Percentiles rank a stretch among this genome's conserved stretches.
phyloP scores from a whole-genome alignment of 2,797 vertebrate species.

The Bothrops alternatus region DNA sequence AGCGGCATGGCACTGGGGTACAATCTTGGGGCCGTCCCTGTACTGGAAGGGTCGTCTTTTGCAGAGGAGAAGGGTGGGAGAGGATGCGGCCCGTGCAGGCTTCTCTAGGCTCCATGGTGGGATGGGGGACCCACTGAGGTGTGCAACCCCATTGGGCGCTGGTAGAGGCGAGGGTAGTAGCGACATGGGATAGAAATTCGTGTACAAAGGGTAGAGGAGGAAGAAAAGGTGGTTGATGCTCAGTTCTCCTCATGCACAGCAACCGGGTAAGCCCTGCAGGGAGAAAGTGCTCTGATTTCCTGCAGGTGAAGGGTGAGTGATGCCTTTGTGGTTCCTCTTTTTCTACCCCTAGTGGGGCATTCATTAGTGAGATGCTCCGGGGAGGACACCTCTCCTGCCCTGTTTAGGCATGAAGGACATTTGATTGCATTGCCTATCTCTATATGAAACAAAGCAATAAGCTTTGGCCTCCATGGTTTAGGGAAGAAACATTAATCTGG shows the following conservation, averaged over 20 bases:
- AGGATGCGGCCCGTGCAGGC: not conserved
- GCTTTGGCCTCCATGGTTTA: not conserved
- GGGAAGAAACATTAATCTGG: not conserved
- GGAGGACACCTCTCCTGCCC: not conserved
- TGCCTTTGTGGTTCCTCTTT: not conserved
- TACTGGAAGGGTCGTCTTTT: not conserved
- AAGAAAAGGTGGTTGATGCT: not conserved
- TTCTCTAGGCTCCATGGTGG: constrained; percentile 5
- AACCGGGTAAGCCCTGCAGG: not conserved
- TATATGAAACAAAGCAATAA: not conserved
- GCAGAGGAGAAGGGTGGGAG: not conserved
- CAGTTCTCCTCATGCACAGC: not conserved
- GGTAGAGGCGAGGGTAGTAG: not conserved
- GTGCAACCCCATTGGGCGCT: not conserved
- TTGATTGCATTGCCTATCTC: not conserved
- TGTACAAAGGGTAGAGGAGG: not conserved
- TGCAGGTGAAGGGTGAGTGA: not conserved
- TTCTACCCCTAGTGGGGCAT: not conserved
- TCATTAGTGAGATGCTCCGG: not conserved
- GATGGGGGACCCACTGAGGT: constrained; percentile 9
- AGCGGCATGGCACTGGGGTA: not conserved
- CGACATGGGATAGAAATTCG: not conserved
- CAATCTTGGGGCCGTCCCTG: not conserved
- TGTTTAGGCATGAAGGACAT: not conserved
- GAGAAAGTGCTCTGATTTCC: not conserved